Percentiles rank a stretch among this genome's conserved stretches.
phyloP scores from a whole-genome alignment of 2,113 vertebrate genomes.

The Grus americana region DNA sequence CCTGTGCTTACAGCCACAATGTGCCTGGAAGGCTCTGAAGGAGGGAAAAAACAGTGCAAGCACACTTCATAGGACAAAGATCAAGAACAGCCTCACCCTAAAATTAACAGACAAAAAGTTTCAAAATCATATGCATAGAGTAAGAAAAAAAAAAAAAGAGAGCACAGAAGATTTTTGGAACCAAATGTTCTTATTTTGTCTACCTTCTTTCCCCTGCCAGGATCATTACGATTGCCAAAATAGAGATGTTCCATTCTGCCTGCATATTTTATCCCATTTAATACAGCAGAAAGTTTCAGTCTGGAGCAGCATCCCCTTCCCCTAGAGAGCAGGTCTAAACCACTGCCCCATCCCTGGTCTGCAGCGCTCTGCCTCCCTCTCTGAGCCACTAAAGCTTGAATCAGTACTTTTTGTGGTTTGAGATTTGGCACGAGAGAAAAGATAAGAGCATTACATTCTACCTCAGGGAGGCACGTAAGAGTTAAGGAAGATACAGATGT shows the following conservation, averaged over 20 bases:
- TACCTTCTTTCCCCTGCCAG: background rate
- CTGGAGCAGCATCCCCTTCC: background rate
- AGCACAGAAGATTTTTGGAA: background rate
- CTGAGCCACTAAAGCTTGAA: background rate
- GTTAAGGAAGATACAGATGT: background rate
- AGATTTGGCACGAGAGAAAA: background rate
- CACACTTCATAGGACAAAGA: background rate
- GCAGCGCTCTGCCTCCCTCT: background rate
- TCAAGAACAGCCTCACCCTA: background rate
- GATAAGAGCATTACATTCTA: background rate
- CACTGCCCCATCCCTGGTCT: background rate
- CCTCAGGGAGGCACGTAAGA: slow-evolving; percentile 8
- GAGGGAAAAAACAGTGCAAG: background rate
- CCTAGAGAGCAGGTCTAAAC: background rate
- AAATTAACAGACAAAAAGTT: background rate
- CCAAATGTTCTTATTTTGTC: background rate
- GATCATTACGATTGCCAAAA: background rate
- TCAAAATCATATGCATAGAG: background rate
- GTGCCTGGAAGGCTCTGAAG: background rate
- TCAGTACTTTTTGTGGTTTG: background rate
- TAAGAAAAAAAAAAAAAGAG: background rate
- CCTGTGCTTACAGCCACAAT: background rate
- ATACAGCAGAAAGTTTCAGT: background rate
- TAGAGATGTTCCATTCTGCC: background rate
- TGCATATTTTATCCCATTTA: background rate